Evolutionary conservation across 1,140 invertebrate species (phyloP).

Genomic region (Chymomyza costata): DNA sequence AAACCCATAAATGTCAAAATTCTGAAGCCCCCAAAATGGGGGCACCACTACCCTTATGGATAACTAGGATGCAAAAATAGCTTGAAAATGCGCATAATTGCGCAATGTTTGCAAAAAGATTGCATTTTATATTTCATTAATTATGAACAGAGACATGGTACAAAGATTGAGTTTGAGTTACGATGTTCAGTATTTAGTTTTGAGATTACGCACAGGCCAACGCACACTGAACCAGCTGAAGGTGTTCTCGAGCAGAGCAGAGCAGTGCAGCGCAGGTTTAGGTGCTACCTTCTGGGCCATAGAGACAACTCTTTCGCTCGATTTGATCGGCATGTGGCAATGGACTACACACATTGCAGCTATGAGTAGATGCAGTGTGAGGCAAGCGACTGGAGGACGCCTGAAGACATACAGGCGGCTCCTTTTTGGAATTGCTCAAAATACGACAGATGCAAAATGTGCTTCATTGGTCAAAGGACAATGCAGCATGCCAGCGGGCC

Average conservation of each 20-base stretch:
- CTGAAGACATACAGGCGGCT: background rate
- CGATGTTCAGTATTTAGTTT: background rate
- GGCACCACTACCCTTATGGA: slow-evolving; percentile 10
- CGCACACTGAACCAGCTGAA: slow-evolving; percentile 36
- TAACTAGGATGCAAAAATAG: slow-evolving; percentile 34
- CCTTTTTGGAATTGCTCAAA: background rate
- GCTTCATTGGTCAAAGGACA: slow-evolving; percentile 65
- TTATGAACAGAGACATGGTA: slow-evolving; percentile 48
- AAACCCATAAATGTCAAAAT: too few species aligned
- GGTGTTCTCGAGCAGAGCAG: background rate
- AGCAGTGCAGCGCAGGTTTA: slow-evolving; percentile 35
- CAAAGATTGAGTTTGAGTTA: background rate
- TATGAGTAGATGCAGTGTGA: too few species aligned
- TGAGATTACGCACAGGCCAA: slow-evolving; percentile 63
- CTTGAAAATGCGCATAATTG: slow-evolving; percentile 13
- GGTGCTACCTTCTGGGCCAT: slow-evolving; percentile 7
- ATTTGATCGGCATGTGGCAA: slow-evolving; percentile 38
- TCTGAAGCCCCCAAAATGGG: background rate
- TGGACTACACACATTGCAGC: slow-evolving; percentile 28
- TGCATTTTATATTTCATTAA: slow-evolving; percentile 72
- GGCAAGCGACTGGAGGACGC: too few species aligned
- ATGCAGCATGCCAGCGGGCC: too few species aligned
- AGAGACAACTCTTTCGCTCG: slow-evolving; percentile 57
- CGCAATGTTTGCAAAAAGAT: slow-evolving; percentile 32
- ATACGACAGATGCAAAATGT: slow-evolving; percentile 59